Evolutionary conservation across 1,140 invertebrate genomes (phyloP).

Genomic region (Eciton burchellii): DNA sequence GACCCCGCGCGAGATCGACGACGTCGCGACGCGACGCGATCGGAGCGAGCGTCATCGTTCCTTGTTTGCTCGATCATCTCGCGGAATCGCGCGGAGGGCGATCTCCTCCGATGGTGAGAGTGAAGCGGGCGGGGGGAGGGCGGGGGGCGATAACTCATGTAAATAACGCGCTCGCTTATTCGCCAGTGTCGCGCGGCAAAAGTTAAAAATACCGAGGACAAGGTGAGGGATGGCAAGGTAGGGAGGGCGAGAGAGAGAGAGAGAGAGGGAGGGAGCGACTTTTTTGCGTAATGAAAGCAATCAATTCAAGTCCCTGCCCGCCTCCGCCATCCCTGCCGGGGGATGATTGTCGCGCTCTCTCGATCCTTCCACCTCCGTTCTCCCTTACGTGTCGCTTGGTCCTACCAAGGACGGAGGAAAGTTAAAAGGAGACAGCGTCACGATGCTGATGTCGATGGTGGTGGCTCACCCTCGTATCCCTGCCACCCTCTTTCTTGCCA

Average conservation of each 20-base stretch:
- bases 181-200: constrained; percentile 79
- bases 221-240: constrained; percentile 66
- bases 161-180: constrained; percentile 85
- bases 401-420: constrained; percentile 63
- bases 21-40: constrained; percentile 35
- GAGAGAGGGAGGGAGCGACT: constrained; percentile 69
- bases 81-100: constrained; percentile 32
- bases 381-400: constrained; percentile 59
- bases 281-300: constrained; percentile 86
- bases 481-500: constrained; percentile 72
- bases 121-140: constrained; percentile 1
- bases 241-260: constrained; percentile 32
- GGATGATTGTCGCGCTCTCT: constrained; percentile 65
- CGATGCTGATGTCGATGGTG: constrained; percentile 23
- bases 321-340: constrained; percentile 71
- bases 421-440: constrained; percentile 57
- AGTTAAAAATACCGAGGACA: constrained; percentile 83
- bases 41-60: no score
- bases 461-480: constrained; percentile 70
- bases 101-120: constrained; percentile 19
- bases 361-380: constrained; percentile 58
- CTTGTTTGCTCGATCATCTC: no score
- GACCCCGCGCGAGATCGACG: constrained; percentile 74
- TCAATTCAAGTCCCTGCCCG: constrained; percentile 84
- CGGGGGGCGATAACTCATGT: constrained; percentile 83